phyloP scores from a whole-genome alignment of 1,140 invertebrate species.

The Diploscapter pachys region DNA sequence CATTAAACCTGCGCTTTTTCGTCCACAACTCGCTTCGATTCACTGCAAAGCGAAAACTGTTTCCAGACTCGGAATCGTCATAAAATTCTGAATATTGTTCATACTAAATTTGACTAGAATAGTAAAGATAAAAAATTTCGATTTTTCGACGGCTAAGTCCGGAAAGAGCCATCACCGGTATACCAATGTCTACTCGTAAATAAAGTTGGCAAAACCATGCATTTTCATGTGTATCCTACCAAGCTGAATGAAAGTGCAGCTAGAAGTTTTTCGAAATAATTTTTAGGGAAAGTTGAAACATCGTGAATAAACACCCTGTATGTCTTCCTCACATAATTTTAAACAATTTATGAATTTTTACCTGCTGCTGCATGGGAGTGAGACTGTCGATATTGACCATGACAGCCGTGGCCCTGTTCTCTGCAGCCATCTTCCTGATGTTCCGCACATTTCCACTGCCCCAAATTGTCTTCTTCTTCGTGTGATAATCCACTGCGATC shows the following conservation, averaged over 20 bases:
- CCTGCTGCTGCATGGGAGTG: conserved; percentile 67
- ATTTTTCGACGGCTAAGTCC: too few species aligned
- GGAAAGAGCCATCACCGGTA: too few species aligned
- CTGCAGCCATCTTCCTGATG: conserved; percentile 61
- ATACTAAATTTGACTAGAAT: too few species aligned
- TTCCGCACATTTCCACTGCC: conserved; percentile 69
- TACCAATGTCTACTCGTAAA: too few species aligned
- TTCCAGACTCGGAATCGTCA: too few species aligned
- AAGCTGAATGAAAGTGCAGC: background rate
- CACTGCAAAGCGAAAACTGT: too few species aligned
- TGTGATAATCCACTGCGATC: conserved; percentile 52
- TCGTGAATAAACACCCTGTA: background rate
- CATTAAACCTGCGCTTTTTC: too few species aligned
- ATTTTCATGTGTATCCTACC: too few species aligned
- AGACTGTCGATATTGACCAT: conserved; percentile 74
- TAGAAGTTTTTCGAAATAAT: background rate
- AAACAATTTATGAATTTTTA: conserved; percentile 3
- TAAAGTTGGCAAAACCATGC: too few species aligned
- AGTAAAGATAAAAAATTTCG: too few species aligned
- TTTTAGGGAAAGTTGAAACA: background rate
- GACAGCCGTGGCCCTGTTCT: conserved; percentile 67
- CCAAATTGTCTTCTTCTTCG: conserved; percentile 69
- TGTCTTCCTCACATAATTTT: background rate
- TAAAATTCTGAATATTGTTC: too few species aligned
- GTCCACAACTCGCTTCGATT: too few species aligned